Evolutionary conservation across 2,113 vertebrate genomes (phyloP), one percentile per base, ranked within the genome.

Genomic region (Odocoileus virginianus): DNA sequence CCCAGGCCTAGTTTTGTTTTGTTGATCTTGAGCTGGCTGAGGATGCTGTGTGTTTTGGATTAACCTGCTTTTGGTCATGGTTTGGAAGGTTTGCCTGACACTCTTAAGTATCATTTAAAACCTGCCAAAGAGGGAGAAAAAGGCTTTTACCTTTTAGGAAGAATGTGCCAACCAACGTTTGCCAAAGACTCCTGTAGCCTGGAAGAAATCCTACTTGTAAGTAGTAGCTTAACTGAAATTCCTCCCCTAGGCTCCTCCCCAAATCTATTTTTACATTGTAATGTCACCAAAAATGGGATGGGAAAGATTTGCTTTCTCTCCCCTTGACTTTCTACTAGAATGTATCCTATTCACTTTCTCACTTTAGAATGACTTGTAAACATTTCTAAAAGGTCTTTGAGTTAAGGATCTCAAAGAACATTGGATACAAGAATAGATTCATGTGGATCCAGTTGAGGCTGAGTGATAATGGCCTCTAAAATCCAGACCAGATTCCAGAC

Each of bases 21-120:
- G 2, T 82, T 96, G 87, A 76, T 96, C 52, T 58, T 94, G 54
- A 94, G 76, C 96, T 98, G 87, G 81, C 52, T 91, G 19, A 11
- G 43, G 74, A 52, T 94, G 64, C 87, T 92, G 45, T 71, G 43
- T 95, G 43, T 96, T 97, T 96, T 95, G 92, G 81, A 97, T 94
- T 71, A 95, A 92, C 33, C 25, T 94, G 27, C 61, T 97, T 79
- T 96, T 74, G 91, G 57, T 76, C 83, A 36, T 52, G 74, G 52
- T 87, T 85, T 97, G 81, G 84, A 95, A 95, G 55, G 16, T 76
- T 93, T 98, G 94, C 79, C 47, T 94, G 54, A 50, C 47, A 94
- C 16, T 92, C 10, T 87, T 96, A 87, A 86, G 74, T 93, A 21
- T 60, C 60, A 83, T 96, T 98, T 96, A 96, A 98, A 98, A 98